Evolutionary conservation across 2,888 invertebrate species (phyloP).

Genomic region (Psylliodes chrysocephalus): DNA sequence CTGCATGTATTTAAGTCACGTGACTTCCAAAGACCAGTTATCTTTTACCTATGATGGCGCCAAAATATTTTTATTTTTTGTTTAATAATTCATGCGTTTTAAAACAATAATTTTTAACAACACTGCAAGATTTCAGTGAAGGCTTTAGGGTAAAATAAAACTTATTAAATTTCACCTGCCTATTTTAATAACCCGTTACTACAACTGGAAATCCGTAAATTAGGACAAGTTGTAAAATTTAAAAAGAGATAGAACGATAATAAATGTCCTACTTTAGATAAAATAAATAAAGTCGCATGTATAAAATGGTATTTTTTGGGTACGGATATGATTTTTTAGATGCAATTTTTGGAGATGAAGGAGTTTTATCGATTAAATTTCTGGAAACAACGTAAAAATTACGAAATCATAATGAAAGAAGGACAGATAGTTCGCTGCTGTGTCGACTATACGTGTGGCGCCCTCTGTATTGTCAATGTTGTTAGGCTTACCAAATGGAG

Average conservation of each 20-base stretch:
- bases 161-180: conserved; percentile 7
- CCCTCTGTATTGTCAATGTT: conserved; percentile 87
- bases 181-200: conserved; percentile 17
- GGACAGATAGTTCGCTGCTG: conserved; percentile 41
- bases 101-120: conserved; percentile 27
- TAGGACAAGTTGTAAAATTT: conserved; percentile 68
- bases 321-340: not conserved
- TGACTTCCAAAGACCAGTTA: conserved; percentile 64
- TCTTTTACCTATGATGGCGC: conserved; percentile 70
- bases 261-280: conserved; percentile 29
- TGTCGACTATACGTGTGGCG: conserved; percentile 73
- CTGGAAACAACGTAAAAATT: conserved; percentile 27
- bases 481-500: conserved; percentile 72
- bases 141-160: conserved; percentile 16
- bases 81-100: conserved; percentile 62
- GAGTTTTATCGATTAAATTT: conserved; percentile 33
- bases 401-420: conserved; percentile 29
- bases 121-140: conserved; percentile 41
- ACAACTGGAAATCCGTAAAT: conserved; percentile 61
- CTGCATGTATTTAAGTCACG: conserved; percentile 63
- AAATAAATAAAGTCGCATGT: not conserved
- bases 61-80: conserved; percentile 57
- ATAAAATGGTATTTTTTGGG: not conserved
- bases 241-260: conserved; percentile 58
- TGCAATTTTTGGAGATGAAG: not conserved